A percentile compares a stretch with the other conserved stretches of the same genome.
Conservation (phyloP, 2,797 vertebrate species). For the Emys orbicularis region DNA sequence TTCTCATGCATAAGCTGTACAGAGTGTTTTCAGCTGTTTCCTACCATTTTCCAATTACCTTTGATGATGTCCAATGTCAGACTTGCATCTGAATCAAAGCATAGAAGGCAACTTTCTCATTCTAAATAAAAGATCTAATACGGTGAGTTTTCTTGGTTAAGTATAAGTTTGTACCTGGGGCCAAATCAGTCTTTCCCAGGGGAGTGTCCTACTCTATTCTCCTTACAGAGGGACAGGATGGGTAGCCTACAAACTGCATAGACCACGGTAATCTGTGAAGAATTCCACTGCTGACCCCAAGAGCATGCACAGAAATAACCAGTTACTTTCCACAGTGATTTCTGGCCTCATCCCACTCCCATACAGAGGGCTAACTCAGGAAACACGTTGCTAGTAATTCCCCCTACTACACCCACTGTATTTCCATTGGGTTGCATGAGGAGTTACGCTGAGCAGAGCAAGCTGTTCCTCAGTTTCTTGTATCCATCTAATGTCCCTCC, state of each 20-base stretch:
- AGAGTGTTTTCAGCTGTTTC: not conserved
- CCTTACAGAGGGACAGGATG: not conserved
- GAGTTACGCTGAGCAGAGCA: not conserved
- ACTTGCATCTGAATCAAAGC: not conserved
- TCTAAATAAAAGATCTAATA: not conserved
- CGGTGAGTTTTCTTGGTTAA: not conserved
- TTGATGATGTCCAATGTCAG: not conserved
- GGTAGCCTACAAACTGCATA: not conserved
- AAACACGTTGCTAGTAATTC: slow-evolving; percentile 50
- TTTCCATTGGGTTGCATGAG: slow-evolving; percentile 16
- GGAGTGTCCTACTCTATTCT: not conserved
- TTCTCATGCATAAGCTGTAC: not conserved
- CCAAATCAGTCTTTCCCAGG: not conserved
- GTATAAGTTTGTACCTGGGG: not conserved
- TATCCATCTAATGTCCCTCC: not conserved
- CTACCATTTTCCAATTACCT: not conserved
- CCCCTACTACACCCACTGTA: not conserved
- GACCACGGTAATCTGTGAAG: not conserved
- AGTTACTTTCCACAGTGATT: not conserved
- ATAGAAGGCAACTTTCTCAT: not conserved
- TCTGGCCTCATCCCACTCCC: not conserved
- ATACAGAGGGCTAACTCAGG: not conserved
- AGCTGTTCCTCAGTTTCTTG: not conserved
- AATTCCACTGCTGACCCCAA: not conserved
- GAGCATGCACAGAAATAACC: slow-evolving; percentile 35